These are phyloP conservation scores for Thelaira solivaga DNA, from an alignment of 2,888 invertebrate species.

Conservation along the genomic window DNA sequence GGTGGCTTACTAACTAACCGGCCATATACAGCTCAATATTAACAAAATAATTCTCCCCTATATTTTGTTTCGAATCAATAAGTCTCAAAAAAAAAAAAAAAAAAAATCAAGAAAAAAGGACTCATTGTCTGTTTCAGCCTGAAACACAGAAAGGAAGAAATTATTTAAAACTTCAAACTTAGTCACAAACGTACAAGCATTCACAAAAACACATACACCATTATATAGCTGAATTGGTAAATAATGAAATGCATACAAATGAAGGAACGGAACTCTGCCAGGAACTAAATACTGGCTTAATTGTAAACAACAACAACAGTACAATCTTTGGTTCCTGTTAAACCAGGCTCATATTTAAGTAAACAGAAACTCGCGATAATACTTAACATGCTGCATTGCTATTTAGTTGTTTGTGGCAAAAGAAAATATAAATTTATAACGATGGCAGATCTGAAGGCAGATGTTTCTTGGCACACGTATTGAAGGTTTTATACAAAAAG, in stretches of 20 bases:
- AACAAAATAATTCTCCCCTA: slow-evolving; percentile 46
- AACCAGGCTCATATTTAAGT: slow-evolving; percentile 2
- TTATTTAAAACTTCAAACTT: slow-evolving; percentile 34
- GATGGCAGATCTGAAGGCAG: slow-evolving; percentile 37
- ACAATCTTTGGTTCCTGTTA: slow-evolving; percentile 45
- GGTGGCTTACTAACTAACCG: slow-evolving; percentile 19
- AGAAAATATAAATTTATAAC: slow-evolving; percentile 13
- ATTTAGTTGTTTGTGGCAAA: not conserved
- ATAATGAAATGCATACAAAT: slow-evolving; percentile 21
- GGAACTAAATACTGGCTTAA: slow-evolving; percentile 56
- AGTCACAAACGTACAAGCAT: not conserved
- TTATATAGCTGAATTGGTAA: slow-evolving; percentile 1
- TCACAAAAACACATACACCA: too few relatives aligned
- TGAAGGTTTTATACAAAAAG: slow-evolving; percentile 1
- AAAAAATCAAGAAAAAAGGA: not conserved
- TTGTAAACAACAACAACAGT: slow-evolving; percentile 38
- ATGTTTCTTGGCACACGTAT: slow-evolving; percentile 54
- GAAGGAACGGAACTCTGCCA: slow-evolving; percentile 16
- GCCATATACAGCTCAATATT: slow-evolving; percentile 22
- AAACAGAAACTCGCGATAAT: not conserved
- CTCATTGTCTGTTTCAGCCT: slow-evolving; percentile 19
- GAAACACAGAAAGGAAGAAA: slow-evolving; percentile 24
- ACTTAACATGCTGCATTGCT: not conserved
- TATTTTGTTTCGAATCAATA: not conserved
- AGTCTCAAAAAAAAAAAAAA: not conserved